Percentiles rank a stretch among this genome's conserved stretches.
phyloP scores from a whole-genome alignment of 2,888 invertebrate species.

The Osedax frankpressi region DNA sequence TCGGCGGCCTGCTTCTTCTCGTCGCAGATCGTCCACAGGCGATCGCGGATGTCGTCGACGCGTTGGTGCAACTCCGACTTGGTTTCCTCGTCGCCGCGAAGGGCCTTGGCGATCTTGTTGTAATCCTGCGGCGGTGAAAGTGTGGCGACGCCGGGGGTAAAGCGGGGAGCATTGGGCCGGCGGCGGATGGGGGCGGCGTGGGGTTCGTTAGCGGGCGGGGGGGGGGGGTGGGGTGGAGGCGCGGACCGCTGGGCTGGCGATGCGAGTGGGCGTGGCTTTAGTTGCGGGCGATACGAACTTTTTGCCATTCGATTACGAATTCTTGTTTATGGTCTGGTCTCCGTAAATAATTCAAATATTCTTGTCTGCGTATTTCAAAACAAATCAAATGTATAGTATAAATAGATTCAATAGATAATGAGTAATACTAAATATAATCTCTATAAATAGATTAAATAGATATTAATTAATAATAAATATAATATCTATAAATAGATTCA shows the following conservation, averaged over 20 bases:
- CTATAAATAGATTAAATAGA: neutral
- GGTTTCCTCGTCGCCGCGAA: slow-evolving; percentile 45
- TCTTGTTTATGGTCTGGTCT: slow-evolving; percentile 45
- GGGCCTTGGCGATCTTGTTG: slow-evolving; percentile 42
- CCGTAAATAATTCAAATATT: slow-evolving; percentile 37
- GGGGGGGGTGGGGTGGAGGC: too few relatives aligned
- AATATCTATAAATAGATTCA: neutral
- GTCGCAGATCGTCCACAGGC: slow-evolving; percentile 44
- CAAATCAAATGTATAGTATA: neutral
- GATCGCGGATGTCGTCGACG: slow-evolving; percentile 43
- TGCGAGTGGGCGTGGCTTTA: neutral
- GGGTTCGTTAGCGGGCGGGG: neutral
- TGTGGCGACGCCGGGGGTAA: too few relatives aligned
- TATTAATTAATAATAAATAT: neutral
- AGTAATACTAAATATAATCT: neutral
- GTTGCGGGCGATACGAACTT: slow-evolving; percentile 29
- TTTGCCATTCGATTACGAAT: slow-evolving; percentile 43
- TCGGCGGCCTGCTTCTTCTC: slow-evolving; percentile 44
- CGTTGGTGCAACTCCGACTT: slow-evolving; percentile 43
- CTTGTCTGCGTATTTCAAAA: slow-evolving; percentile 31
- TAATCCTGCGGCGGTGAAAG: slow-evolving; percentile 41
- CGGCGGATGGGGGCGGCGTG: neutral
- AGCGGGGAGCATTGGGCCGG: too few relatives aligned
- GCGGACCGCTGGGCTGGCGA: neutral
- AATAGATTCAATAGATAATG: neutral